Evolutionary conservation across 2,888 invertebrate genomes (phyloP).

Genomic region (Lycaena phlaeas): DNA sequence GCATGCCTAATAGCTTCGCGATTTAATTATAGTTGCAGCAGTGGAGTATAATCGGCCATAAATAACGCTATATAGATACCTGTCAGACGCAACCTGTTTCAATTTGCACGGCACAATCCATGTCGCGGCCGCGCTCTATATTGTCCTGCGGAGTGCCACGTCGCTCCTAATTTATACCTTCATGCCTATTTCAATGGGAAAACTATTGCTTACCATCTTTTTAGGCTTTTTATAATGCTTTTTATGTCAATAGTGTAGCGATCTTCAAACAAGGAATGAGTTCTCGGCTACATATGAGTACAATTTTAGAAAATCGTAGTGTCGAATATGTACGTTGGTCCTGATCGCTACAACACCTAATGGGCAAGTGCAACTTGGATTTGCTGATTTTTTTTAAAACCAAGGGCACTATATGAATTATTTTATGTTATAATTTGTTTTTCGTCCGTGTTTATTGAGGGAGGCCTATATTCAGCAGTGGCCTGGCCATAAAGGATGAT

Average conservation of each 20-base stretch:
- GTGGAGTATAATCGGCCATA: conserved; percentile 64
- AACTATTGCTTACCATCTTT: not conserved
- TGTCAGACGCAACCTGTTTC: conserved; percentile 71
- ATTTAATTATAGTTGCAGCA: conserved; percentile 62
- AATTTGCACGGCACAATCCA: conserved; percentile 58
- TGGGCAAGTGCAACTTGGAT: too few species aligned
- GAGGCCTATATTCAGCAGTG: too few species aligned
- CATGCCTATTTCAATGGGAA: conserved; percentile 55
- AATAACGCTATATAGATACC: conserved; percentile 65
- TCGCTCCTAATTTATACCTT: conserved; percentile 63
- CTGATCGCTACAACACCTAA: too few species aligned
- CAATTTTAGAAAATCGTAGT: too few species aligned
- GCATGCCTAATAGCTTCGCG: conserved; percentile 50
- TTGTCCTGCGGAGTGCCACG: conserved; percentile 45
- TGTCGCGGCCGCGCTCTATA: conserved; percentile 34
- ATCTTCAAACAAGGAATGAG: too few species aligned
- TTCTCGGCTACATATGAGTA: too few species aligned
- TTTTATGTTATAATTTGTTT: too few species aligned
- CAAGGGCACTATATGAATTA: too few species aligned
- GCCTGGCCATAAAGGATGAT: too few species aligned
- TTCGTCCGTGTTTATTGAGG: too few species aligned
- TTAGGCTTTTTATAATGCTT: not conserved
- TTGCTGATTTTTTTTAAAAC: too few species aligned
- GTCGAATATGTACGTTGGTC: too few species aligned
- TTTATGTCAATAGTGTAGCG: not conserved